A percentile compares a stretch with the other conserved stretches of the same genome.
phyloP scores from a whole-genome alignment of 2,888 invertebrate genomes.

The Ligdia adustata region DNA sequence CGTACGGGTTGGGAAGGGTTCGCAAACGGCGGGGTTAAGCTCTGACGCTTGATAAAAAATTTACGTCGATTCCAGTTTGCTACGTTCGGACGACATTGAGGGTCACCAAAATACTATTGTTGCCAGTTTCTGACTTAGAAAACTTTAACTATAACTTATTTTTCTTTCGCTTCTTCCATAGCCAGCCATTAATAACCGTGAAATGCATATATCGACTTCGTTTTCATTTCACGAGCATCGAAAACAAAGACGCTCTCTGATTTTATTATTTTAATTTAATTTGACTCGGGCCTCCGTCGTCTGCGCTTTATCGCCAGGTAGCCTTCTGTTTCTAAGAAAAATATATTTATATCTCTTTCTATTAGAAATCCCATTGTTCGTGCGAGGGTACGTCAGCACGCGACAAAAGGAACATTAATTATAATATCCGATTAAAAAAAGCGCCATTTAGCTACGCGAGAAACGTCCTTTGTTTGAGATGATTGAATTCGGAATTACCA shows the following conservation, averaged over 20 bases:
- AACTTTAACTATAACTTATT: slow-evolving; percentile 32
- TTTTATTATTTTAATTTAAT: slow-evolving; percentile 81
- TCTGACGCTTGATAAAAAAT: slow-evolving; percentile 73
- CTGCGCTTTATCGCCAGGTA: slow-evolving; percentile 82
- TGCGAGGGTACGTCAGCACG: slow-evolving; percentile 82
- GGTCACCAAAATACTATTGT: slow-evolving; percentile 57
- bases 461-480: slow-evolving; percentile 80
- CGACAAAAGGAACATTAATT: slow-evolving; percentile 85
- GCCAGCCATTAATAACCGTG: slow-evolving; percentile 39
- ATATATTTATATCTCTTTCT: slow-evolving; percentile 81
- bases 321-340: slow-evolving; percentile 78
- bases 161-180: slow-evolving; percentile 26
- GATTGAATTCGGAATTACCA: slow-evolving; percentile 80
- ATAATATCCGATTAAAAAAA: slow-evolving; percentile 85
- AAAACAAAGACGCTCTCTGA: slow-evolving; percentile 64
- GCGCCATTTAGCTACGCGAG: slow-evolving; percentile 79
- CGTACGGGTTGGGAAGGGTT: slow-evolving; percentile 74
- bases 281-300: slow-evolving; percentile 68
- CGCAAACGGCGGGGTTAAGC: slow-evolving; percentile 68
- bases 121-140: slow-evolving; percentile 36
- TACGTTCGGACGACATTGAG: slow-evolving; percentile 55
- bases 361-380: slow-evolving; percentile 83
- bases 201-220: slow-evolving; percentile 39
- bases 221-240: slow-evolving; percentile 43
- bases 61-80: slow-evolving; percentile 69